phyloP scores from a whole-genome alignment of 2,888 invertebrate species.

The Sericinus montela region DNA sequence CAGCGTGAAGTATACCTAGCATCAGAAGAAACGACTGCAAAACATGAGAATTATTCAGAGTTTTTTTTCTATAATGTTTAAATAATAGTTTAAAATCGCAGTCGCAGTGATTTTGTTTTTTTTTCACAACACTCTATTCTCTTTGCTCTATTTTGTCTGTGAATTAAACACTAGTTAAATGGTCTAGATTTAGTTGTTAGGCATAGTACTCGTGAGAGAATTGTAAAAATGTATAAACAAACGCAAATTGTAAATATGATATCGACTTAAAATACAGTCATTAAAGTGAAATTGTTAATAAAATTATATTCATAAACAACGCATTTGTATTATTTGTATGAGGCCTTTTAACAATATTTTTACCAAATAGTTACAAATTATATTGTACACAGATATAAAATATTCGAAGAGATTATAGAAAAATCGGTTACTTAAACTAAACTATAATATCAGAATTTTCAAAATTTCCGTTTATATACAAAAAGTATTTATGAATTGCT shows the following conservation, averaged over 20 bases:
- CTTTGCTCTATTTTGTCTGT: conserved; percentile 7
- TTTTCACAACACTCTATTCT: not conserved
- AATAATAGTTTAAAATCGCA: not conserved
- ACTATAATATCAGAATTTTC: too few species aligned
- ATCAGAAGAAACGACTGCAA: not conserved
- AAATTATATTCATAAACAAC: conserved; percentile 78
- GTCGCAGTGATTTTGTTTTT: conserved; percentile 2
- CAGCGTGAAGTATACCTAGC: conserved; percentile 1
- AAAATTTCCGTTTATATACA: too few species aligned
- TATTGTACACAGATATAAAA: too few species aligned
- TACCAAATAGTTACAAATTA: too few species aligned
- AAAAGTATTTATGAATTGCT: too few species aligned
- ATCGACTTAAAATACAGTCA: conserved; percentile 77
- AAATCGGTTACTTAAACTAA: too few species aligned
- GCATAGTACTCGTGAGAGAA: conserved; percentile 45
- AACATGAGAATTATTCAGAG: not conserved
- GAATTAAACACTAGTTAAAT: conserved; percentile 22
- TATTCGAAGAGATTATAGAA: too few species aligned
- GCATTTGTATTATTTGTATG: conserved; percentile 48
- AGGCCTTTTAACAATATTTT: not conserved
- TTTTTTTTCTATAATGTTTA: not conserved
- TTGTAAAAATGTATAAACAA: conserved; percentile 74
- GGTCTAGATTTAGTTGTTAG: conserved; percentile 35
- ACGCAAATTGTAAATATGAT: conserved; percentile 74
- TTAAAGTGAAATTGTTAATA: conserved; percentile 79